Evolutionary conservation across 2,797 vertebrate species (phyloP).

Genomic region (Botia kubotai): DNA sequence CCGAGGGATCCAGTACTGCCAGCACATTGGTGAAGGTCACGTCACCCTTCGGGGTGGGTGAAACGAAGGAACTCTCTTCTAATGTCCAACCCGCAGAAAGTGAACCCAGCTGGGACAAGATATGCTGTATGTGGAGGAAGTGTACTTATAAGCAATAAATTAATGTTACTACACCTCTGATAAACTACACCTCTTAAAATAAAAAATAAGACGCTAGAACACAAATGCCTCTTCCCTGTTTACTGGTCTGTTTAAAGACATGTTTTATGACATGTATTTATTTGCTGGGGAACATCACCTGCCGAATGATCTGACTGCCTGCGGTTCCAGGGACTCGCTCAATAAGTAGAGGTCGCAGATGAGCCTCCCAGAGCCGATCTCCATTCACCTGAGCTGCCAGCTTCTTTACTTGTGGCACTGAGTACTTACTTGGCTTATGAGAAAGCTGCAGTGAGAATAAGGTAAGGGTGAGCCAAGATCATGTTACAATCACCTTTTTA

Average conservation of each 20-base stretch:
- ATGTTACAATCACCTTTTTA: no score
- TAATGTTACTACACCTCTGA: no score
- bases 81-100: constrained; percentile 84
- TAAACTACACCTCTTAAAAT: neutral
- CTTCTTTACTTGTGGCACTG: constrained; percentile 75
- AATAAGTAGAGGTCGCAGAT: constrained; percentile 83
- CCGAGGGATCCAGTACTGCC: constrained; percentile 82
- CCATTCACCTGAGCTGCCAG: constrained; percentile 80
- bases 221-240: neutral
- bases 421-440: constrained; percentile 78
- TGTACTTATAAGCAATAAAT: neutral
- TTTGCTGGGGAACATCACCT: constrained; percentile 73
- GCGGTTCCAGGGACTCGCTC: constrained; percentile 83
- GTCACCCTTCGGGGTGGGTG: constrained; percentile 79
- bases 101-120: constrained; percentile 73
- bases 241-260: neutral
- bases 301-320: constrained; percentile 80
- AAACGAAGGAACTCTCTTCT: constrained; percentile 84
- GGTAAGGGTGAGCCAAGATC: neutral
- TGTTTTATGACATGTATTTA: no score
- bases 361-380: constrained; percentile 81
- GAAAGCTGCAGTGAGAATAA: constrained; percentile 67
- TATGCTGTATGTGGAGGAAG: constrained; percentile 76
- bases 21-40: constrained; percentile 86
- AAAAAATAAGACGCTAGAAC: no score